phyloP scores from a whole-genome alignment of 1,140 invertebrate species.

The Arion vulgaris region DNA sequence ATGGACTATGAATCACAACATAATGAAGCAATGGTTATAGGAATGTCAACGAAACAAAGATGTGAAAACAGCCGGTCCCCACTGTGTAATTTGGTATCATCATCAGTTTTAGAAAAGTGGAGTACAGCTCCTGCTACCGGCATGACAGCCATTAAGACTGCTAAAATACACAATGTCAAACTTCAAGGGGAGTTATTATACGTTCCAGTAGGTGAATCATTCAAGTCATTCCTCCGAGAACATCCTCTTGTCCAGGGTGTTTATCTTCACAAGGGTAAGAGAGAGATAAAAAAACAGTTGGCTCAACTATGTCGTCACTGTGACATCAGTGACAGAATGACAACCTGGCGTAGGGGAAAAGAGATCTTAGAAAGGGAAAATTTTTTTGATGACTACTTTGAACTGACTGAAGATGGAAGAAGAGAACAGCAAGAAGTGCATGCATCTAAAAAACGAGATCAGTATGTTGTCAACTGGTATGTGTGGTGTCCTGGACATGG shows the following conservation, averaged over 20 bases:
- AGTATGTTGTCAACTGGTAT: constrained; percentile 67
- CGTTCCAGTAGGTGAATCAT: constrained; percentile 50
- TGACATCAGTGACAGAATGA: constrained; percentile 49
- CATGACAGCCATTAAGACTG: constrained; percentile 31
- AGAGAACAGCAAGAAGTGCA: constrained; percentile 48
- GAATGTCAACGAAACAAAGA: not conserved
- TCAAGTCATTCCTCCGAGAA: constrained; percentile 54
- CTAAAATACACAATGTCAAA: constrained; percentile 44
- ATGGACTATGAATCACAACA: not conserved
- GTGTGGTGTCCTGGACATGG: constrained; percentile 66
- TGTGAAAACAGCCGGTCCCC: not conserved
- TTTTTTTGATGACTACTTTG: constrained; percentile 63
- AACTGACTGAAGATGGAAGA: constrained; percentile 57
- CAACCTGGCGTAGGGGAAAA: constrained; percentile 59
- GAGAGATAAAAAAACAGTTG: constrained; percentile 55
- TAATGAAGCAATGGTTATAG: not conserved
- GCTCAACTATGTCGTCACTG: constrained; percentile 48
- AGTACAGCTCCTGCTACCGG: not conserved
- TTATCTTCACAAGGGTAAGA: constrained; percentile 63
- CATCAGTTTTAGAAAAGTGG: not conserved
- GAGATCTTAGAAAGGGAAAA: constrained; percentile 58
- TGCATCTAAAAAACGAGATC: constrained; percentile 48
- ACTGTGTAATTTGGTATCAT: not conserved
- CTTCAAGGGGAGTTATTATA: constrained; percentile 47
- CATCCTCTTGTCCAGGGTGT: constrained; percentile 58